Conservation (phyloP, 2,888 invertebrate genomes). For the Troides helena region DNA sequence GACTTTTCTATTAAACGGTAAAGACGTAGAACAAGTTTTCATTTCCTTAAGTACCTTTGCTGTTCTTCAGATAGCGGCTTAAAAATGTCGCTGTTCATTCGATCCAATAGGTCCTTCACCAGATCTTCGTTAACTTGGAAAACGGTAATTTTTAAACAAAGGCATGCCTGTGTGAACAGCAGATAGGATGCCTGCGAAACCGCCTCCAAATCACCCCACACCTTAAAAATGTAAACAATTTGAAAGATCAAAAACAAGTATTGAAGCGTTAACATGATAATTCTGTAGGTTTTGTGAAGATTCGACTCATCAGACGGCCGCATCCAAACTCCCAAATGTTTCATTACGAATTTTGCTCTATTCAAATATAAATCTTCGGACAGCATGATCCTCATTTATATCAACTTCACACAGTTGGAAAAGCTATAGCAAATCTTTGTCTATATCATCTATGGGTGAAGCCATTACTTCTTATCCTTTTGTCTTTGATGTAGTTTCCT, state of each 20-base stretch:
- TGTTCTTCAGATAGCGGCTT: slow-evolving; percentile 50
- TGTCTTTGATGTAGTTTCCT: background rate
- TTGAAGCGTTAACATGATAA: slow-evolving; percentile 57
- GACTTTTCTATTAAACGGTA: too few relatives aligned
- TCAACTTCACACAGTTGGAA: background rate
- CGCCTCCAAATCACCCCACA: slow-evolving; percentile 68
- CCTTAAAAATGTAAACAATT: slow-evolving; percentile 59
- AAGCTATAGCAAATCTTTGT: background rate
- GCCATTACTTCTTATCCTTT: too few relatives aligned
- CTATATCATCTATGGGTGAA: background rate
- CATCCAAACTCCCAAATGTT: slow-evolving; percentile 64
- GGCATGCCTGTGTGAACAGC: slow-evolving; percentile 67
- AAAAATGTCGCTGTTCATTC: slow-evolving; percentile 60
- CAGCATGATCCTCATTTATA: background rate
- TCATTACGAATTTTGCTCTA: slow-evolving; percentile 66
- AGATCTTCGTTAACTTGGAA: slow-evolving; percentile 54
- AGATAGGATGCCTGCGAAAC: slow-evolving; percentile 65
- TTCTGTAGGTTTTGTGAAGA: slow-evolving; percentile 44
- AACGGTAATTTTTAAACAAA: slow-evolving; percentile 67
- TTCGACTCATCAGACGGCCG: slow-evolving; percentile 45
- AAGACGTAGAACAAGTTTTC: too few relatives aligned
- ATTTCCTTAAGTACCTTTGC: slow-evolving; percentile 45
- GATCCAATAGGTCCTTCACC: slow-evolving; percentile 48
- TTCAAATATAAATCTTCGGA: slow-evolving; percentile 58
- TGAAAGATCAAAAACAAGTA: slow-evolving; percentile 65